Percentiles rank a stretch among this genome's conserved stretches.
These are phyloP conservation scores for Scaptodrosophila latifasciaeformis DNA, from an alignment of 2,888 invertebrate species.

Conservation along the genomic window DNA sequence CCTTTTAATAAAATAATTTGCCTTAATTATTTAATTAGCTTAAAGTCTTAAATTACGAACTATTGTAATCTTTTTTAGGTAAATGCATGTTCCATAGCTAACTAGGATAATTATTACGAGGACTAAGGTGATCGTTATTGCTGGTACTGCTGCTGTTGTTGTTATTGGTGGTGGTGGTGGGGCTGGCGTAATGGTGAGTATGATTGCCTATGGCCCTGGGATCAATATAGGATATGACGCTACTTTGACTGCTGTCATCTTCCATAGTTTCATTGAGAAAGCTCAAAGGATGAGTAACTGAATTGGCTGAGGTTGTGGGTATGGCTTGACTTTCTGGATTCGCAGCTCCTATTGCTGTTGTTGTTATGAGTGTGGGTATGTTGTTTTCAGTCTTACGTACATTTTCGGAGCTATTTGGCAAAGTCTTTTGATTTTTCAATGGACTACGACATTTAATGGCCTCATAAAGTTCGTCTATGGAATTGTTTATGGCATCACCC, in stretches of 20 bases:
- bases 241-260: constrained; percentile 75
- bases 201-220: constrained; percentile 59
- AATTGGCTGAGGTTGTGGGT: constrained; percentile 36
- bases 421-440: constrained; percentile 23
- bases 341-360: background rate
- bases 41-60: no score
- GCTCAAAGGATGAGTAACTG: no score
- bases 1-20: no score
- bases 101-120: constrained; percentile 45
- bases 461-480: constrained; percentile 82
- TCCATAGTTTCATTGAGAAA: constrained; percentile 68
- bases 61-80: constrained; percentile 8
- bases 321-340: constrained; percentile 4
- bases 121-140: no score
- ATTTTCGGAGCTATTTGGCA: constrained; percentile 14
- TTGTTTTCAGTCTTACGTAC: constrained; percentile 31
- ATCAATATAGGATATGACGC: constrained; percentile 74
- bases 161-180: no score
- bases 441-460: constrained; percentile 77
- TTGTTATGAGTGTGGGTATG: background rate
- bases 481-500: constrained; percentile 62
- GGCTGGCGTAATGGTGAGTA: constrained; percentile 16
- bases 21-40: no score
- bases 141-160: no score
- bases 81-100: constrained; percentile 26